Evolutionary conservation across 30 jellyfish, hydroid and myxozoan genomes (phyloP).

Genomic region (Pseudorhiza aurosa): DNA sequence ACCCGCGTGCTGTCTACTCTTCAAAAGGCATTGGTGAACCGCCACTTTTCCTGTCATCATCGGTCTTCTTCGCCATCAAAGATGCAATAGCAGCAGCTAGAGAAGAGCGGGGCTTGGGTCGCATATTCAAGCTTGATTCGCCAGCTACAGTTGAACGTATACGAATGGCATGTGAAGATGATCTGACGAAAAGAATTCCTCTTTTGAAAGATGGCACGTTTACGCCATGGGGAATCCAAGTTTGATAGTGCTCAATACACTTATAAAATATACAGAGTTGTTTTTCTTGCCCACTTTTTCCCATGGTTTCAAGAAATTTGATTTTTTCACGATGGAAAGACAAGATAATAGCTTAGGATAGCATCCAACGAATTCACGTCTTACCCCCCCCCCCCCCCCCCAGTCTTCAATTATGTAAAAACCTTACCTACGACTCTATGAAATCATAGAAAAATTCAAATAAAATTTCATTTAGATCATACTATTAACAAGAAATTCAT

Average conservation of each 20-base stretch:
- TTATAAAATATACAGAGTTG: too few species aligned
- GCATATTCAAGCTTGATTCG: slow-evolving; percentile 40
- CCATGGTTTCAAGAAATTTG: not conserved
- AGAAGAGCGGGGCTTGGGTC: slow-evolving; percentile 34
- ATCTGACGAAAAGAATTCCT: slow-evolving; percentile 34
- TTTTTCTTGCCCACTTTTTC: too few species aligned
- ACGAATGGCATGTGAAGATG: slow-evolving; percentile 66
- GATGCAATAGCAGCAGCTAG: slow-evolving; percentile 63
- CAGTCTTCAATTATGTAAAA: too few species aligned
- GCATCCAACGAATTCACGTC: too few species aligned
- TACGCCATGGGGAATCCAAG: slow-evolving; percentile 64
- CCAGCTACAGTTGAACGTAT: slow-evolving; percentile 64
- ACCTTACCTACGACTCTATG: too few species aligned
- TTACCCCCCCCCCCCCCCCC: too few species aligned
- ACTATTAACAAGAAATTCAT: too few species aligned
- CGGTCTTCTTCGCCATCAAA: slow-evolving; percentile 66
- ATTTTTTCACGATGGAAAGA: not conserved
- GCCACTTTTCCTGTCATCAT: slow-evolving; percentile 47
- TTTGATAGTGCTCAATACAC: too few species aligned
- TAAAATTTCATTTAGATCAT: too few species aligned
- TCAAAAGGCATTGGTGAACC: slow-evolving; percentile 72
- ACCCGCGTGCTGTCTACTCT: slow-evolving; percentile 63
- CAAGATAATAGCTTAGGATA: too few species aligned
- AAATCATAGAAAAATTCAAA: too few species aligned
- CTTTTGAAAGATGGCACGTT: slow-evolving; percentile 13